phyloP scores from a whole-genome alignment of 2,113 vertebrate genomes.

The Heterotis niloticus region DNA sequence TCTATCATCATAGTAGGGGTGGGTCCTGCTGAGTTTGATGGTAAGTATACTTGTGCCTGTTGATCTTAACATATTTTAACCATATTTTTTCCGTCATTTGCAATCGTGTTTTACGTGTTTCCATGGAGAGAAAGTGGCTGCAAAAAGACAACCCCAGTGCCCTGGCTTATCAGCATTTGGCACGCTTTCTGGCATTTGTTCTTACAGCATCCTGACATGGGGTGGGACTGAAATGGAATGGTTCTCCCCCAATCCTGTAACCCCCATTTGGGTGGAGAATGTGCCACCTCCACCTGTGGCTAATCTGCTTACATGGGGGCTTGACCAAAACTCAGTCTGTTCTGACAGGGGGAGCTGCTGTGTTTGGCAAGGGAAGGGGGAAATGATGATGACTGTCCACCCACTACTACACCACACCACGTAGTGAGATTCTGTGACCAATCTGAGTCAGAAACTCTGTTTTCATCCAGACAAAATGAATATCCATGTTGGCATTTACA shows the following conservation, averaged over 20 bases:
- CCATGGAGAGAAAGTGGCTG: neutral
- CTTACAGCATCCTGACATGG: neutral
- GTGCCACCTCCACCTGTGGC: no score
- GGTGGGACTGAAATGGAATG: no score
- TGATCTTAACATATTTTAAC: neutral
- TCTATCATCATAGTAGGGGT: conserved; percentile 90
- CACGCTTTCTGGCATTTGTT: neutral
- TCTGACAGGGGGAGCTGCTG: no score
- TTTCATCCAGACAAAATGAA: neutral
- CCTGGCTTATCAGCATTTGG: neutral
- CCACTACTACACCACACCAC: neutral
- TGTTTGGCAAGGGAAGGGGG: no score
- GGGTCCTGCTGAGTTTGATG: conserved; percentile 87
- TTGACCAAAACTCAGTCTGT: no score
- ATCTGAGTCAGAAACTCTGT: neutral
- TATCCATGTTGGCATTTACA: neutral
- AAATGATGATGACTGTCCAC: no score
- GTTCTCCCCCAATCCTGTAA: no score
- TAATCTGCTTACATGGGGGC: no score
- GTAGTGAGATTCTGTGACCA: neutral
- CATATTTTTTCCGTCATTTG: neutral
- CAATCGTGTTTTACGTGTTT: neutral
- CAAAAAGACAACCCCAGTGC: neutral
- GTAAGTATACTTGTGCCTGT: conserved; percentile 59
- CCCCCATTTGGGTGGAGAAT: no score